Evolutionary conservation across 2,888 invertebrate genomes (phyloP), one percentile per base, ranked within the genome.

Genomic region (Drosophila multiciliata): DNA sequence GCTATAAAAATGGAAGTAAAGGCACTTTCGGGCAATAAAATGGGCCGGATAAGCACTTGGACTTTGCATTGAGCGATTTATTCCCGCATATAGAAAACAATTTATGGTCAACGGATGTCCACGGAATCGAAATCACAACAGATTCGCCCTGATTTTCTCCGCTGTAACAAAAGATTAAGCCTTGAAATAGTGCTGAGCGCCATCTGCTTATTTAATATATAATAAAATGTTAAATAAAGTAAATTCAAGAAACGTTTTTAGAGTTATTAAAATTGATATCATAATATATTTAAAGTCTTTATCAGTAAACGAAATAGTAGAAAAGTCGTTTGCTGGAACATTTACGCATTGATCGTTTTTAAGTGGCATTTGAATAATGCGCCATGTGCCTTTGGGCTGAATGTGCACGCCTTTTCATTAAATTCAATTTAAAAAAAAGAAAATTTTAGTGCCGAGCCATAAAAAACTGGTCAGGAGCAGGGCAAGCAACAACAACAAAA

Each of bases 1-100:
- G 80, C 80, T 33, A 71, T 73, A 82, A 78, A 80, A 73, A 79
- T 69, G 61, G 64, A 54, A 85, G 71, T 36, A 64, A 68, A 79
- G 73, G 77, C 81, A 78, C 71, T 79, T 72, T 54, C 69, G 48
- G 68, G 82, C 77, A 86, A 87, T 87, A 85, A 87, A 85, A 86
- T 74, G 78, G 80, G 40, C 75, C 66, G 84, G 84, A 84, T 87
- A 84, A 84, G 84, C 87, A 87, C 87, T 84, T 77, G 84, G 84
- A 83, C 84, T 85, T 85, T 86, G 73, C 86, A 88, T 87, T 80
- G 83, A 82, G 86, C 86, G 86, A 85, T 87, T 87, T 85, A 87
- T 85, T 75, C 69, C 64, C 66, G 48, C 72, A 68, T 66, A 73
- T 66, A 85, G 70, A 85, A 82, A 80, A 66, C 76, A 85, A 84